phyloP scores from a whole-genome alignment of 1,140 invertebrate species.

The Drosophila neocordata region DNA sequence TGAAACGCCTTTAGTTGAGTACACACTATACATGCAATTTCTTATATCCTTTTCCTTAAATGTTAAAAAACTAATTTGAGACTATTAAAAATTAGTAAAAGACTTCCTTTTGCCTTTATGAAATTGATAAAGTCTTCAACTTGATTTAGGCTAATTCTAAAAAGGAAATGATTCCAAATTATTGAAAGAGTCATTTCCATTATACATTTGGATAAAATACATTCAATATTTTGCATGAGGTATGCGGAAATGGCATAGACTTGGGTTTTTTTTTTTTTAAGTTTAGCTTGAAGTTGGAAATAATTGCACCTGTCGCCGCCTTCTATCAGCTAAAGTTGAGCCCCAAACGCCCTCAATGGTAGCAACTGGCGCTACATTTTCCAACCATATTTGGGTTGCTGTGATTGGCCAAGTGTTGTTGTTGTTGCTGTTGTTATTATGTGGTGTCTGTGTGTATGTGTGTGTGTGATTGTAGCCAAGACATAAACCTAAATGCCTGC shows the following conservation, averaged over 20 bases:
- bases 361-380: conserved; percentile 13
- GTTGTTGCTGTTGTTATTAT: neutral
- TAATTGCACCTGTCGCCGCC: conserved; percentile 79
- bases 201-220: no score
- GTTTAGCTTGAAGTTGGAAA: conserved; percentile 4
- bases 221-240: conserved; percentile 34
- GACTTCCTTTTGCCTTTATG: no score
- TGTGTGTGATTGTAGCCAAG: conserved; percentile 12
- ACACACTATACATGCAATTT: no score
- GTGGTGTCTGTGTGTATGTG: neutral
- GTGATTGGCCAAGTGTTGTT: conserved; percentile 19
- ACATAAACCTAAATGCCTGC: conserved; percentile 14
- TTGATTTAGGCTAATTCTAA: no score
- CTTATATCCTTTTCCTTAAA: no score
- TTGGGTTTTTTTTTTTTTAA: neutral
- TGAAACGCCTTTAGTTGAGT: no score
- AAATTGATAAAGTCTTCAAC: no score
- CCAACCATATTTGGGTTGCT: conserved; percentile 4
- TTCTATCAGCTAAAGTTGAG: conserved; percentile 27
- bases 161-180: no score
- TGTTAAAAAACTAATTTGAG: no score
- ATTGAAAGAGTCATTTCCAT: no score
- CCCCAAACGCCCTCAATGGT: conserved; percentile 52
- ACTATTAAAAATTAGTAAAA: no score
- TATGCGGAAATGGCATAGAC: conserved; percentile 62